Evolutionary conservation across 2,113 vertebrate species (phyloP).

Genomic region (Tautogolabrus adspersus): DNA sequence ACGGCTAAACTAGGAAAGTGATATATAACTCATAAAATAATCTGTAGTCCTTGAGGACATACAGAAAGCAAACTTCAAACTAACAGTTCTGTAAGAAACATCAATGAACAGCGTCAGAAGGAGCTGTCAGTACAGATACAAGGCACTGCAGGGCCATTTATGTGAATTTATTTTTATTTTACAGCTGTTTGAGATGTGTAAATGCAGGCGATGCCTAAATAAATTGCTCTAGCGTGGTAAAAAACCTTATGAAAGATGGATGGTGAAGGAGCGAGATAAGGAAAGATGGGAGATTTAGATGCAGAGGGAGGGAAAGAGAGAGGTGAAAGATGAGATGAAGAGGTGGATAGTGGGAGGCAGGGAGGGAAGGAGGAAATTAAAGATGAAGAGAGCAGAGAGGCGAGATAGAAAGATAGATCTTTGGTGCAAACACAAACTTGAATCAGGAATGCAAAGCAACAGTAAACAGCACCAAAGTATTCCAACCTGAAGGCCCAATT

Average conservation of each 20-base stretch:
- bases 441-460: background rate
- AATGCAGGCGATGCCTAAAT: conserved; percentile 1
- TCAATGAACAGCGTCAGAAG: background rate
- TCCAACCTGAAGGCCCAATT: background rate
- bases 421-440: background rate
- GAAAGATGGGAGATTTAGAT: conserved; percentile 40
- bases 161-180: conserved; percentile 4
- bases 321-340: conserved; percentile 51
- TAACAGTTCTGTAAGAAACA: conserved; percentile 11
- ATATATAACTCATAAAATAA: background rate
- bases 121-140: conserved; percentile 5
- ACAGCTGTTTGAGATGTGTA: conserved; percentile 7
- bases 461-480: background rate
- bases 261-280: conserved; percentile 35
- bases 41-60: conserved; percentile 10
- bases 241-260: conserved; percentile 43
- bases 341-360: conserved; percentile 38
- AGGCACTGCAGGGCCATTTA: background rate
- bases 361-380: conserved; percentile 41
- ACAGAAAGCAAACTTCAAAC: conserved; percentile 17
- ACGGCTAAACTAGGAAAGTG: background rate
- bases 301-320: conserved; percentile 10
- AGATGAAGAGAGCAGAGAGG: conserved; percentile 16
- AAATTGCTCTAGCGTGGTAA: background rate
- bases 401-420: background rate